A percentile compares a stretch with the other conserved stretches of the same genome.
phyloP scores from a whole-genome alignment of 1,140 invertebrate species.

The Lordiphosa collinella region DNA sequence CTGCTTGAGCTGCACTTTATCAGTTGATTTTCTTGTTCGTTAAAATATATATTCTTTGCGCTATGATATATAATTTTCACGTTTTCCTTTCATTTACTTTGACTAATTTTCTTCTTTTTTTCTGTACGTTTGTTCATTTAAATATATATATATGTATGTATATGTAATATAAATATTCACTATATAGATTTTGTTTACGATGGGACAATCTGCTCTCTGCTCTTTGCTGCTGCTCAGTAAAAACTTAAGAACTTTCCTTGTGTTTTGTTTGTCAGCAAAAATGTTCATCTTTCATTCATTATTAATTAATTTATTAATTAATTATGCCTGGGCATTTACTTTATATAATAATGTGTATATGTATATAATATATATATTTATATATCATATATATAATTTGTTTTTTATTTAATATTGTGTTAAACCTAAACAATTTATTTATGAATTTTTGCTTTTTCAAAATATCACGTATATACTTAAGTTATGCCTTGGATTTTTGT shows the following conservation, averaged over 20 bases:
- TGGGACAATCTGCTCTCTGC: constrained; percentile 66
- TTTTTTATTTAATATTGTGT: constrained; percentile 20
- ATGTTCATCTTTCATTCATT: constrained; percentile 51
- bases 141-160: constrained; percentile 29
- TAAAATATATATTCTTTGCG: constrained; percentile 66
- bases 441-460: constrained; percentile 75
- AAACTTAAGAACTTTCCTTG: constrained; percentile 53
- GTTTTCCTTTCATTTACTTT: constrained; percentile 15
- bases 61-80: constrained; percentile 49
- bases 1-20: constrained; percentile 61
- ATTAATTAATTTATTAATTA: constrained; percentile 57
- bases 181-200: constrained; percentile 71
- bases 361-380: constrained; percentile 48
- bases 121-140: constrained; percentile 62
- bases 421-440: constrained; percentile 73
- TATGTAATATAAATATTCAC: constrained; percentile 34
- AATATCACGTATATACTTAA: constrained; percentile 78
- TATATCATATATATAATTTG: constrained; percentile 23
- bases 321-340: constrained; percentile 50
- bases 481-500: constrained; percentile 77
- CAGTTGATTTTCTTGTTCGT: constrained; percentile 56
- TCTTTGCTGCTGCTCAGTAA: constrained; percentile 44
- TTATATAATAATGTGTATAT: constrained; percentile 52
- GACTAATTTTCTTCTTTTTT: constrained; percentile 42
- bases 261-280: constrained; percentile 52